phyloP scores from a whole-genome alignment of 2,888 invertebrate genomes.

The Creontiades dilutus region DNA sequence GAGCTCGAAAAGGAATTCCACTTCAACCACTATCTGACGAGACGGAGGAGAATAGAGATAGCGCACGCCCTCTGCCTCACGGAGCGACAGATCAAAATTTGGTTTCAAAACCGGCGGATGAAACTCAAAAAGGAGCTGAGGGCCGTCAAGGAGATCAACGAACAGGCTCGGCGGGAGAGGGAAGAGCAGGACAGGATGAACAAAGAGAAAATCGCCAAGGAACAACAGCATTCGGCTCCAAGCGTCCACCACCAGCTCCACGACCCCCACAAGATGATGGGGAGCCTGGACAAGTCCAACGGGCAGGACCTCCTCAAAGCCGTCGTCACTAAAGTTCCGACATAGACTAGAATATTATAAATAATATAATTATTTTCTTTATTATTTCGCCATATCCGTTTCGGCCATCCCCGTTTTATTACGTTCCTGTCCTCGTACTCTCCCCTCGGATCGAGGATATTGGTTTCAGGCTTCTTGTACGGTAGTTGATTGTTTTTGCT shows the following conservation, averaged over 20 bases:
- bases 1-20: conserved; percentile 99
- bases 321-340: conserved; percentile 79
- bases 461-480: neutral
- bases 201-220: conserved; percentile 84
- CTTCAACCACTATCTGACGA: conserved; percentile 97
- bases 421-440: neutral
- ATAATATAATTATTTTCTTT: conserved; percentile 30
- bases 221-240: conserved; percentile 75
- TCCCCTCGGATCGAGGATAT: neutral
- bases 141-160: conserved; percentile 92
- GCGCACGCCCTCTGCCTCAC: conserved; percentile 97
- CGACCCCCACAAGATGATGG: conserved; percentile 77
- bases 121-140: conserved; percentile 77
- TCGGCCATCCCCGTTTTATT: neutral
- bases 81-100: conserved; percentile 97
- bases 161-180: conserved; percentile 92
- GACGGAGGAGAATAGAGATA: conserved; percentile 97
- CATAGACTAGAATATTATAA: conserved; percentile 73
- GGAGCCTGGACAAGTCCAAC: conserved; percentile 83
- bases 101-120: conserved; percentile 89
- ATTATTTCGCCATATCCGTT: conserved; percentile 56
- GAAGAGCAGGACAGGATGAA: conserved; percentile 95
- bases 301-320: conserved; percentile 87
- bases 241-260: conserved; percentile 75
- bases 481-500: neutral